Base-by-base conservation (phyloP, 2,113 vertebrate species). In the Alouatta palliata region DNA sequence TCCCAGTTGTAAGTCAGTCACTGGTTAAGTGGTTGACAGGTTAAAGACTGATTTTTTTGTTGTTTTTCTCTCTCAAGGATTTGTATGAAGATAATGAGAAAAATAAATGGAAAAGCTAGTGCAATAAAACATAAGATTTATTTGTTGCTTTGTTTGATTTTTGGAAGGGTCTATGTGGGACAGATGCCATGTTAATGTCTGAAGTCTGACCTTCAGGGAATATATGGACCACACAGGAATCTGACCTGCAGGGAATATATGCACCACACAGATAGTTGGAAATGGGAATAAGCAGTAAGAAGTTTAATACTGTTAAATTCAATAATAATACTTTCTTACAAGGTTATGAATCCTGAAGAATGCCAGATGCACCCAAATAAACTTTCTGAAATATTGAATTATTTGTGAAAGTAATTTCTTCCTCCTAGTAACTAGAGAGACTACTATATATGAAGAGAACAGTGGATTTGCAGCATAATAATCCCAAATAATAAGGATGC, bases 221-320 rank as follows among this genome's bases (percentile, higher is more conserved):
- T 96, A 97, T 76, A 96, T 91, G 58, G 94, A 98, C 97, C 95
- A 97, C 97, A 97, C 95, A 96, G 96, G 83, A 90, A 92, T 82
- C 35, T 81, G 75, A 54, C 52, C 91, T 92, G 93, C 68, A 92
- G 80, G 94, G 87, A 92, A 81, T 97, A 90, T 96, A 95, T 79
- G 27, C 56, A 96, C 93, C 96, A 97, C 93, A 95, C 92, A 97
- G 94, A 96, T 20, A 94, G 89, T 43, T 93, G 68, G 84, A 91
- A 95, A 93, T 86, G 25, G 61, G 13, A 91, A 58, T 86, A 75
- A 47, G 45, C 5, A 37, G n/a, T 79, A 93, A 91, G 35, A 90
- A 68, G 19, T 77, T 96, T 92, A 98, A 75, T 86, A 76, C 23
- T 95, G 87, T 94, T 88, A 97, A 68, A 80, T 96, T 94, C 86